A percentile compares a stretch with the other conserved stretches of the same genome.
Conservation (phyloP, 2,113 vertebrate genomes). For the Heliornis fulica region DNA sequence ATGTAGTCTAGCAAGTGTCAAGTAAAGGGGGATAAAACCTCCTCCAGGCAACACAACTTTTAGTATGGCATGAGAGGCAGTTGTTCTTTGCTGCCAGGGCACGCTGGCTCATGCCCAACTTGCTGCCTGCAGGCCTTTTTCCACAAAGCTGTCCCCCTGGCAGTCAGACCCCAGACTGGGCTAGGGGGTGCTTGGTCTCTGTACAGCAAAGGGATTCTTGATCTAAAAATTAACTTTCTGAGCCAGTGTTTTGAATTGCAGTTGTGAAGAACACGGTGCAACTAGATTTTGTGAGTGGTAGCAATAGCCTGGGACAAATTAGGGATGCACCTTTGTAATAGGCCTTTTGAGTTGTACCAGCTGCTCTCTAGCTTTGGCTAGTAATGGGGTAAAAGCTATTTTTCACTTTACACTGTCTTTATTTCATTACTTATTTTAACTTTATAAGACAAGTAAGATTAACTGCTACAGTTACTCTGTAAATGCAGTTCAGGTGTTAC, state of each 20-base stretch:
- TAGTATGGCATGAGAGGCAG: fast-evolving
- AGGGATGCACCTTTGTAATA: background rate
- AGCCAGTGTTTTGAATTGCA: background rate
- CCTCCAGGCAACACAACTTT: background rate
- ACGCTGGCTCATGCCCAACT: background rate
- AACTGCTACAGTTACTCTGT: background rate
- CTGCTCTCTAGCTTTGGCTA: background rate
- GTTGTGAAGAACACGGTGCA: background rate
- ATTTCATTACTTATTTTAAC: background rate
- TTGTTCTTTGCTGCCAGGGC: background rate
- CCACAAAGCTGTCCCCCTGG: background rate
- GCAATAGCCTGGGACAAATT: background rate
- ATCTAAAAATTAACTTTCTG: background rate
- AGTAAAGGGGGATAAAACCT: background rate
- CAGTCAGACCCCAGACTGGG: background rate
- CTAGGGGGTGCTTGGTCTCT: background rate
- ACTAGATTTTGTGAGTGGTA: background rate
- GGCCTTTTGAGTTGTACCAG: background rate
- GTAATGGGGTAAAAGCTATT: background rate
- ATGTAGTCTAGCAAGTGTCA: background rate
- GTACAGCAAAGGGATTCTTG: background rate
- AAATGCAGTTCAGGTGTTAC: background rate
- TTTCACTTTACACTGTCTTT: background rate
- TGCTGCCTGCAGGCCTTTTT: background rate
- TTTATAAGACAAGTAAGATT: background rate